Base-by-base conservation (phyloP, 2,113 vertebrate genomes). In the Xenopus laevis region DNA sequence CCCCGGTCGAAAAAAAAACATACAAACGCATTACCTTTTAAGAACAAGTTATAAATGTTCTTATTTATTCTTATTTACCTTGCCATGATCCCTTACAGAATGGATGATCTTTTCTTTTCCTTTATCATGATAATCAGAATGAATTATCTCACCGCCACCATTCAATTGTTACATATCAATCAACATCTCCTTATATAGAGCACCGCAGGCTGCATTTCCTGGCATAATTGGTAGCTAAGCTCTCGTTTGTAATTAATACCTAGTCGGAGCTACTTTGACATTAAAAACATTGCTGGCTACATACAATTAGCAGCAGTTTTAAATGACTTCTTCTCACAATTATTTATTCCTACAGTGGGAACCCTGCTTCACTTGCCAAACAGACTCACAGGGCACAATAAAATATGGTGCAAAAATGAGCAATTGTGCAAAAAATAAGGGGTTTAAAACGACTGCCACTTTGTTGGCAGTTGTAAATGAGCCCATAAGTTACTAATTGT, bases 91-190 rank as follows among this genome's bases (percentile, higher is more conserved):
- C 68, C 50, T 78, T 78, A 63, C 47, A 60, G 58, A 23, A 21
- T 20, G 21, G 58, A 23, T 60, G 58, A 60, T 60, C 58, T 60
- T 76, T 79, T 59, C 0, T 1, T 52, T 79, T 77, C 78, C 71
- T 78, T 30, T 68, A 27, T 57, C 17, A 33, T 68, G 66, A 57
- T 71, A 70, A 17, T 0, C 13, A 67, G 9, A 16, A 60, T 71
- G 80, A 82, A 84, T 86, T 81, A 79, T 83, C 83, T 81, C 78
- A 65, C 80, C 79, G 71, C 82, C 82, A 82, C 71, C 79, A 80
- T 81, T 83, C 83, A 83, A 82, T 84, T 83, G 79, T 79, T 84
- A 68, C 58, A 60, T 9, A 60, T 83, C 82, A 79, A 86, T 84
- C 84, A 84, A 80, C 80, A 84, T 17, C n/a, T 81, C 78, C 57